Conservation (phyloP, 2,888 invertebrate genomes). For the Lissonota sp. region DNA sequence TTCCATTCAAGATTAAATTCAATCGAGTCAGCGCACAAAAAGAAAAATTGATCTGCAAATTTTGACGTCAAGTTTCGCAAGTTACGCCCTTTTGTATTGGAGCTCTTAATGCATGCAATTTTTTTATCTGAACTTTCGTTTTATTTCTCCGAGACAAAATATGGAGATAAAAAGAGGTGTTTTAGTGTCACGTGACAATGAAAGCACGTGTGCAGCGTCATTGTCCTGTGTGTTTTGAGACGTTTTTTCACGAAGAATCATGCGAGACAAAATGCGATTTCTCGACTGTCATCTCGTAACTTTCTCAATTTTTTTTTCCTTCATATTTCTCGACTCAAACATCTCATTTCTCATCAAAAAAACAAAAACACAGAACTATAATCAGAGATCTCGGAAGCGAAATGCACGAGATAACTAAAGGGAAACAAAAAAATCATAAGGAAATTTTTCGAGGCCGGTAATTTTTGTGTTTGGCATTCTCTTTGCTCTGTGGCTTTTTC, state of each 20-base stretch:
- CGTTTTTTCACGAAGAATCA: not conserved
- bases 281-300: conserved; percentile 11
- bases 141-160: too few relatives aligned
- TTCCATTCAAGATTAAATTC: too few relatives aligned
- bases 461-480: not conserved
- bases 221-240: not conserved
- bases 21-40: too few relatives aligned
- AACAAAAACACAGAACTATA: not conserved
- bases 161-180: too few relatives aligned
- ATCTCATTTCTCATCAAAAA: not conserved
- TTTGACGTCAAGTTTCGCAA: too few relatives aligned
- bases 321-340: not conserved
- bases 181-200: not conserved
- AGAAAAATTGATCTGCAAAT: too few relatives aligned
- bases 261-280: conserved; percentile 9
- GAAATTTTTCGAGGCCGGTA: not conserved
- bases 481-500: conserved; percentile 14
- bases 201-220: conserved; percentile 25
- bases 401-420: not conserved
- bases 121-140: too few relatives aligned
- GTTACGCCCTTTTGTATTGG: too few relatives aligned
- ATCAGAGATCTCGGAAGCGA: conserved; percentile 4
- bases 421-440: conserved; percentile 9
- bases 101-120: too few relatives aligned
- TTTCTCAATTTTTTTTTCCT: conserved; percentile 37